A percentile compares a stretch with the other conserved stretches of the same genome.
phyloP scores from a whole-genome alignment of 2,113 vertebrate genomes.

The Capricornis sumatraensis region DNA sequence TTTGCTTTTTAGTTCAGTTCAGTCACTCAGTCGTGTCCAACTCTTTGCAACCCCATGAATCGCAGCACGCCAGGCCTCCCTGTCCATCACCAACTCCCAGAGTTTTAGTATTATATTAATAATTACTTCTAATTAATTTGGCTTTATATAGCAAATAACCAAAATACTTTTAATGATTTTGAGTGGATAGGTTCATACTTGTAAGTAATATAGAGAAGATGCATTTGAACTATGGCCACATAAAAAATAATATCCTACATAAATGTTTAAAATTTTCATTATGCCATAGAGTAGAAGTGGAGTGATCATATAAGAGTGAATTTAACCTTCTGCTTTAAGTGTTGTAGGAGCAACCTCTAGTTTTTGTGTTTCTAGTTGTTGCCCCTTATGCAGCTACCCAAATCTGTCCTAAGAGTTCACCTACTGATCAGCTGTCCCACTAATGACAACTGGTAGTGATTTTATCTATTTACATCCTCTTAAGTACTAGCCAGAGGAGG shows the following conservation, averaged over 20 bases:
- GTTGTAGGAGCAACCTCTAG: background rate
- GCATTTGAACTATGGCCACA: background rate
- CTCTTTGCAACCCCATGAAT: too few relatives aligned
- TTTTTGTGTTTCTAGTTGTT: background rate
- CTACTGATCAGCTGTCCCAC: background rate
- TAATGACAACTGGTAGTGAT: background rate
- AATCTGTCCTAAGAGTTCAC: background rate
- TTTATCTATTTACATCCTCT: background rate
- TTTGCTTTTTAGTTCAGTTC: background rate
- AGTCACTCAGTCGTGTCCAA: rapidly evolving
- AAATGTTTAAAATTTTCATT: background rate
- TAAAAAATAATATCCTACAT: background rate
- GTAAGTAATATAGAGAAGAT: background rate
- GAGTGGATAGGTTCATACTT: background rate
- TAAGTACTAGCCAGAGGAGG: background rate
- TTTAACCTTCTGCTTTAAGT: background rate
- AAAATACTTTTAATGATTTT: background rate
- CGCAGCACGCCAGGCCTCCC: too few relatives aligned
- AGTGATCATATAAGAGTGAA: background rate
- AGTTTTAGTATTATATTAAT: background rate
- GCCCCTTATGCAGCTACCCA: background rate
- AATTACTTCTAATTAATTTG: background rate
- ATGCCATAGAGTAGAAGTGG: background rate
- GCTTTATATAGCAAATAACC: background rate
- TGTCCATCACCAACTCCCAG: too few relatives aligned